Evolutionary conservation across 2,797 vertebrate genomes (phyloP).

Genomic region (Ambastaia sidthimunki): DNA sequence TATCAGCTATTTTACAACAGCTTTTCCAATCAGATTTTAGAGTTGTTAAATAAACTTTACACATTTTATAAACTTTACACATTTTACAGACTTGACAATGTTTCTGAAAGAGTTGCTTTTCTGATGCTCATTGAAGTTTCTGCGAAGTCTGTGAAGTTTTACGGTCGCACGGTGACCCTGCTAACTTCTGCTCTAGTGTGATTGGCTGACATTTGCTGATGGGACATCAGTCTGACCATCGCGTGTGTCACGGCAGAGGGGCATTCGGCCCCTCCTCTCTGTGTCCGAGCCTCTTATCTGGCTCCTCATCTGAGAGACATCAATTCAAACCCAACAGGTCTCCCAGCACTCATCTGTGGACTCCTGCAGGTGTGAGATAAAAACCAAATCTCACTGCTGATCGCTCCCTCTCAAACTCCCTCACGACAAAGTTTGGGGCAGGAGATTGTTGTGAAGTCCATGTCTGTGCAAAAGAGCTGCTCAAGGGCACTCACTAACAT

Average conservation of each 20-base stretch:
- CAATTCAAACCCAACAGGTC: constrained; percentile 55
- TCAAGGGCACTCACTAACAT: no score
- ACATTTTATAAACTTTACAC: neutral
- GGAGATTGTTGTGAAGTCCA: no score
- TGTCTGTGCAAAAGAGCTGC: no score
- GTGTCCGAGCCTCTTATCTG: constrained; percentile 47
- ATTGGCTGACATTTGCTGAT: constrained; percentile 41
- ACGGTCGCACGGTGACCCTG: neutral
- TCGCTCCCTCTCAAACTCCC: constrained; percentile 30
- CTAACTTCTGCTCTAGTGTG: constrained; percentile 12
- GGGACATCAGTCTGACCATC: constrained; percentile 41
- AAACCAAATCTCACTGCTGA: constrained; percentile 39
- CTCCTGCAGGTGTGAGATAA: constrained; percentile 48
- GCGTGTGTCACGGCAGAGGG: neutral
- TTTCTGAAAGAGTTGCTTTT: neutral
- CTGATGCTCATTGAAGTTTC: neutral
- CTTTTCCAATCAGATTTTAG: neutral
- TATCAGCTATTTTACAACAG: no score
- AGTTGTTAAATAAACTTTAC: neutral
- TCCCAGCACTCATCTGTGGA: neutral
- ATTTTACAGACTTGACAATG: neutral
- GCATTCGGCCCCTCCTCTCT: neutral
- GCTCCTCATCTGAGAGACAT: constrained; percentile 50
- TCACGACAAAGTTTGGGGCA: constrained; percentile 1
- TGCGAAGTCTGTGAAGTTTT: neutral